Evolutionary conservation across 1,140 invertebrate genomes (phyloP), one percentile per base, ranked within the genome.

Genomic region (Cydia amplana): DNA sequence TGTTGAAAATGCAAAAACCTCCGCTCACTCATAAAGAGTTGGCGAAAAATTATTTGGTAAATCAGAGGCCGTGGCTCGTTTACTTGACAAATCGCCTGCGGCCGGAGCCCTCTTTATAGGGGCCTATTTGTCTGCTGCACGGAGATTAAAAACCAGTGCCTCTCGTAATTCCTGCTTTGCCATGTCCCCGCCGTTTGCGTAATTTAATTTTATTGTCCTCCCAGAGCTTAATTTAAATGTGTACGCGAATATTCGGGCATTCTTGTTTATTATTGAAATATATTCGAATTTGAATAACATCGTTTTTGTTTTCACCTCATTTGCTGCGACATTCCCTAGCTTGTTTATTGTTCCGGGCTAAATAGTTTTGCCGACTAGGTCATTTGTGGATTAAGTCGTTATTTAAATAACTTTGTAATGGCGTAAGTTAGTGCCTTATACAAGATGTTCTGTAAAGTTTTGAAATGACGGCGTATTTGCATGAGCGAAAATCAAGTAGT

Each of bases 141-240:
- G 72, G 20, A 73, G 72, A 73, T 73, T 73, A 73, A 73, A 73
- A 73, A 73, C 46, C 72, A 49, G 72, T 51, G 43, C 43, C 43
- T 55, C 43, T 73, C 72, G 72, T 73, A 73, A 73, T 73, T 73
- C 51, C 72, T 51, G 72, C 43, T 73, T 73, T 49, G 51, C 43
- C 72, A 73, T 73, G 72, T 73, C 72, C 72, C 64, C 64, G 46
- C 18, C 72, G 72, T 73, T 73, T 28, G 43, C 51, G 72, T 73
- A 73, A 73, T 73, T 73, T 73, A 49, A 73, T 73, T 73, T 73
- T 73, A 73, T 73, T 73, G 51, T 73, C 72, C 65, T 70, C 36
- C 32, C 65, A n/a, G 32, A 70, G 65, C 65, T 70, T 70, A 70
- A 70, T 70, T 70, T 70, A 18, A 70, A 70, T 70, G 65, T 70